Base-by-base conservation (phyloP, 2,113 vertebrate species). In the Marmota monax region DNA sequence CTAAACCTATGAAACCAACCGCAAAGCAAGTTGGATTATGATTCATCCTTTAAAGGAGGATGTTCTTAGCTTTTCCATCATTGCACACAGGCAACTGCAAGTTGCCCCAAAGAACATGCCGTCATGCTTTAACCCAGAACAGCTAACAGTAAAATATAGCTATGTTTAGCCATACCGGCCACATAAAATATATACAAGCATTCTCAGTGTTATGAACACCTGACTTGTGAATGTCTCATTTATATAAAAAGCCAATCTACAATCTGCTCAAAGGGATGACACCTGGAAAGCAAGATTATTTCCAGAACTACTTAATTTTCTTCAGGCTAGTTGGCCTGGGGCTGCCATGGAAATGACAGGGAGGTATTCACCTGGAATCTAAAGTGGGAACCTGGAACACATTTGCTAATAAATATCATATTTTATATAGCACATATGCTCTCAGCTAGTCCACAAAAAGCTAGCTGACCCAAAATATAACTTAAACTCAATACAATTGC, bases 331-430 rank as follows among this genome's bases (percentile, higher is more conserved):
- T 18, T 61, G 34, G 80, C 77, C 67, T 93, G 12, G 14, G 78
- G 82, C 56, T 86, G 83, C 67, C 88, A 91, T 37, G 51, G 34
- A 63, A 67, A 72, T 76, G 48, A 76, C 16, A 80, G 29, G 73
- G 12, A 93, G n/a, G 79, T 76, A 90, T 79, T 95, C 76, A 96
- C 70, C 39, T 94, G 79, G 85, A 95, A 88, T 84, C 32, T 39
- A 77, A 83, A 94, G 32, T 58, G 37, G 25, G 65, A 84, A 65
- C n/a, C 25, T 96, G 83, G 85, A 95, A 92, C 27, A 74, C 61
- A 92, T 94, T 94, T 95, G n/a, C 74, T 95, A 96, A 94, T 83
- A 96, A 97, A 90, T 67, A 77, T 51, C n/a, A 92, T 42, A 74
- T 92, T 90, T 82, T 89, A 72, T 85, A 58, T 80, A 93, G 91